A percentile compares a stretch with the other conserved stretches of the same genome.
Evolutionary conservation across 2,113 vertebrate genomes (phyloP).

Genomic region (Prionailurus bengalensis): DNA sequence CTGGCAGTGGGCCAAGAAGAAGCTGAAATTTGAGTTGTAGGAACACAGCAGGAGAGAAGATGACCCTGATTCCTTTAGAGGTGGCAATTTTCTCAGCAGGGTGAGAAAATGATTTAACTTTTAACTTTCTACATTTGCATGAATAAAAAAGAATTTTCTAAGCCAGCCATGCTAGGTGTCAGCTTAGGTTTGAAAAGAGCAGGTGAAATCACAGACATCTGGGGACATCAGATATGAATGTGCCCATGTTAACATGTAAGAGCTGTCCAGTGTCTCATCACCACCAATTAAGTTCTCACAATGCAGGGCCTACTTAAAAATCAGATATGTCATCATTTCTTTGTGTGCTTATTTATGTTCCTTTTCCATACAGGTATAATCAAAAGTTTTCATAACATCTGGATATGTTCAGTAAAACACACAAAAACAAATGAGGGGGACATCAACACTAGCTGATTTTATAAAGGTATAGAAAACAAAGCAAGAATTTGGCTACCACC

Average conservation of each 20-base stretch:
- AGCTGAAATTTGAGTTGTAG: not conserved
- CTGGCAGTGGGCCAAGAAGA: not conserved
- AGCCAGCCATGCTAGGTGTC: not conserved
- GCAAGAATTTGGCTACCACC: not conserved
- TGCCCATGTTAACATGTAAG: not conserved
- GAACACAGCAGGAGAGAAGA: not conserved
- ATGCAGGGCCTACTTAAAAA: not conserved
- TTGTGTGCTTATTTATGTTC: not conserved
- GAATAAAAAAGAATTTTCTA: not conserved
- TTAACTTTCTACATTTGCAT: not conserved
- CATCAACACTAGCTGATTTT: not conserved
- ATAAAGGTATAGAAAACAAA: not conserved
- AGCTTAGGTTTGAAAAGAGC: not conserved
- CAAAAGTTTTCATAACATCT: not conserved
- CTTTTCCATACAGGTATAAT: not conserved
- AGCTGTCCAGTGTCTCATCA: not conserved
- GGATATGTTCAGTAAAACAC: not conserved
- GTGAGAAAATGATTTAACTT: not conserved
- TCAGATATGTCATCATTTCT: not conserved
- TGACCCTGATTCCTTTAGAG: not conserved
- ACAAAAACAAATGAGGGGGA: not conserved
- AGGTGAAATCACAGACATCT: not conserved
- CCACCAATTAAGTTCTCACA: not conserved
- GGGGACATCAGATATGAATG: not conserved
- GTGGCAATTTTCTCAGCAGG: not conserved